A percentile compares a stretch with the other conserved stretches of the same genome.
These are phyloP conservation scores for Tragulus kanchil DNA, from an alignment of 2,113 vertebrate genomes.

Conservation along the genomic window DNA sequence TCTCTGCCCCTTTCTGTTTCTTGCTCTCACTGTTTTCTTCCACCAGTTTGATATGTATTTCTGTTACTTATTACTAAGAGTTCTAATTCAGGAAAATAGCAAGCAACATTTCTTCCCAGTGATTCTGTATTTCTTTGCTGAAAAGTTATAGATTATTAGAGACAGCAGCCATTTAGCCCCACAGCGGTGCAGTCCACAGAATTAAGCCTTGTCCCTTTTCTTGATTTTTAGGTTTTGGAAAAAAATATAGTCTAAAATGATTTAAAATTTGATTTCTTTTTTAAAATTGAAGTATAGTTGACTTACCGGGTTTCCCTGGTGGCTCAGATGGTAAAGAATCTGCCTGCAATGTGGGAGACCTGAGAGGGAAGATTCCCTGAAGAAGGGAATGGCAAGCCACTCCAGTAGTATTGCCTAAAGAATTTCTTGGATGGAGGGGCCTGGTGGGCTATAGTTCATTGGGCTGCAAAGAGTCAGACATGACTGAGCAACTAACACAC, in stretches of 20 bases:
- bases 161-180: background rate
- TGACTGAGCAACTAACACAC: accelerated
- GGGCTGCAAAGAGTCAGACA: background rate
- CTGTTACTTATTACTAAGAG: background rate
- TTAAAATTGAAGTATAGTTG: background rate
- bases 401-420: background rate
- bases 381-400: background rate
- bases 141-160: constrained; percentile 21
- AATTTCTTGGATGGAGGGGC: background rate
- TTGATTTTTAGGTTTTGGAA: background rate
- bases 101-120: background rate
- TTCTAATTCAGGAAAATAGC: background rate
- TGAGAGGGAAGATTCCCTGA: background rate
- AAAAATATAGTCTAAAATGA: background rate
- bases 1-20: background rate
- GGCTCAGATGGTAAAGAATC: background rate
- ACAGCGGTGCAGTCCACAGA: background rate
- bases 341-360: background rate
- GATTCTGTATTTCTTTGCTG: background rate
- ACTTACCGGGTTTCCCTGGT: background rate
- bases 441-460: background rate
- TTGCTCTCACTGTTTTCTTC: background rate
- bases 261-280: background rate
- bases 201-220: background rate
- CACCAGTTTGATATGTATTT: background rate